phyloP scores from a whole-genome alignment of 2,797 vertebrate species.

The Anguilla marmorata region DNA sequence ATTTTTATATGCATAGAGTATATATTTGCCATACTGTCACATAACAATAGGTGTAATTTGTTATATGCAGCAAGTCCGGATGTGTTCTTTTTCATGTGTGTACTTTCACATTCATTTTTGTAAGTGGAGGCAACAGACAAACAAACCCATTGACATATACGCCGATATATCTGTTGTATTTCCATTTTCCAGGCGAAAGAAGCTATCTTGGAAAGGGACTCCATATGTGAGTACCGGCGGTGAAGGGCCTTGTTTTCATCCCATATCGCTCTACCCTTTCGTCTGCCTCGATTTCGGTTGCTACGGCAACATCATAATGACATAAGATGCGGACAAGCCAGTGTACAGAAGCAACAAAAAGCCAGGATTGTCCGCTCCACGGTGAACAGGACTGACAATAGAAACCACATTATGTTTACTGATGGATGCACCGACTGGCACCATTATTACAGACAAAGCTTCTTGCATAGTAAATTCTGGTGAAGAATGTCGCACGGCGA shows the following conservation, averaged over 20 bases:
- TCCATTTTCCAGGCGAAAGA: conserved; percentile 82
- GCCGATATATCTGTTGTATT: conserved; percentile 1
- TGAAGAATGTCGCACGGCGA: background rate
- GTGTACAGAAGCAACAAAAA: background rate
- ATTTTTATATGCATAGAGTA: background rate
- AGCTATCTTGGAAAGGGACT: conserved; percentile 88
- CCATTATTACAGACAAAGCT: background rate
- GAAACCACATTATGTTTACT: background rate
- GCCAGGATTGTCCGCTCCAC: background rate
- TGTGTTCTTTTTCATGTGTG: conserved; percentile 9
- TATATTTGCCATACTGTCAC: background rate
- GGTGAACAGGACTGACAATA: background rate
- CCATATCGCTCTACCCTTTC: background rate
- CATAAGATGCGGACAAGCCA: background rate
- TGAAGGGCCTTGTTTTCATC: background rate
- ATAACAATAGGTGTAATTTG: background rate
- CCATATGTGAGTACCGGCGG: conserved; percentile 79
- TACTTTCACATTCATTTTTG: background rate
- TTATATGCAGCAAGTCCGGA: background rate
- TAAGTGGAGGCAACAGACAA: background rate
- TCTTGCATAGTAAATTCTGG: background rate
- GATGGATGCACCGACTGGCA: background rate
- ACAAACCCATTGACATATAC: background rate
- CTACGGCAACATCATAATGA: background rate
- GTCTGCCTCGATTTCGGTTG: background rate